Evolutionary conservation across 30 jellyfish, hydroid and myxozoan species (phyloP), one percentile per base, ranked within the genome.

Genomic region (Aurelia coerulea): DNA sequence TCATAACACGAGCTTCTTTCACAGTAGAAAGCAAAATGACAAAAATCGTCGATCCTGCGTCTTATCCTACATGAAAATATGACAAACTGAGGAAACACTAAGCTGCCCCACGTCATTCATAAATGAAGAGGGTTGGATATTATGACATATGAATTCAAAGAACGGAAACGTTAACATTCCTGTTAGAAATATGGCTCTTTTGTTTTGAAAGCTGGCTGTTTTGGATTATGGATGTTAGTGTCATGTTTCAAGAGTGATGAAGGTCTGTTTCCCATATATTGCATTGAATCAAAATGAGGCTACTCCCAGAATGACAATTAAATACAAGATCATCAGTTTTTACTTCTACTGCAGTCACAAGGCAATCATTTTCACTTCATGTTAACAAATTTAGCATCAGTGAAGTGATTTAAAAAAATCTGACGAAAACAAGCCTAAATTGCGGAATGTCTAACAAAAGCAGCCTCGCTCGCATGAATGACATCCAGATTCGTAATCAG

Each of bases 221-320:
- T 37, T 2, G 4, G 51, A 3, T 13, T 18, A 23, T 23, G 29
- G 29, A 23, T 65, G 4, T 5, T 4, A 7, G 76, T 23, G 51
- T 65, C 13, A 11, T 65, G 76, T 23, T 3, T 65, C 51, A 33
- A 11, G 51, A 23, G 42, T 65, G 51, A 65, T 31, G 76, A 3
- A 3, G 29, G 29, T 12, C 51, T 65, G 51, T 18, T 23, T 65
- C 51, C 16, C 50, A 65, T 65, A 31, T 3, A 65, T n/a, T 49
- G 32, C 76, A 65, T 65, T 13, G 76, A 33, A 13, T 65, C 29
- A 39, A 72, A 72, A n/a, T 74, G 82, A 72, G 29, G 82, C 39
- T 41, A 74, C 82, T 16, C 82, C n/a, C 39, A 72, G 39, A 72
- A 31, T 72, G 34, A 41, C 66, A 2, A 17, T 72, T 41, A 15